These are phyloP conservation scores for Brienomyrus brachyistius DNA, from an alignment of 2,113 vertebrate genomes.

Conservation along the genomic window DNA sequence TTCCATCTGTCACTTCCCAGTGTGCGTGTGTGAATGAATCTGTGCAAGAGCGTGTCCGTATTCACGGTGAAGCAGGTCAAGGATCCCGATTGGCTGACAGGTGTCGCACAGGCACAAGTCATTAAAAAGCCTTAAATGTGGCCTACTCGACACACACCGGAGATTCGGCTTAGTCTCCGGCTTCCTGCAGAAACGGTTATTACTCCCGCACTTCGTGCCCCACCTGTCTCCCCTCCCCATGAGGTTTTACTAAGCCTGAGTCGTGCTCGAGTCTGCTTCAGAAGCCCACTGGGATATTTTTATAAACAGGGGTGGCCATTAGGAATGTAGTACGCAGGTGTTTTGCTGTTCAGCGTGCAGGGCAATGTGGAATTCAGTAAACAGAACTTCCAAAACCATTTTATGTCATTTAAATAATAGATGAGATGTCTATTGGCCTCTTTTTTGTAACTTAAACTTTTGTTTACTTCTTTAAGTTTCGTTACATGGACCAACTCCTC, in stretches of 20 bases:
- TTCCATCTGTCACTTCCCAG: slow-evolving; percentile 1
- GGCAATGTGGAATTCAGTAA: slow-evolving; percentile 27
- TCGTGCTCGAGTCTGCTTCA: neutral
- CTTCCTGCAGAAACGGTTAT: neutral
- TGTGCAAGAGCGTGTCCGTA: neutral
- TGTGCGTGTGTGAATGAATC: slow-evolving; percentile 11
- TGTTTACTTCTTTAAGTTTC: neutral
- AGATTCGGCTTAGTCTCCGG: neutral
- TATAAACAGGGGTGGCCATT: slow-evolving; percentile 40
- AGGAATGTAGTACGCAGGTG: slow-evolving; percentile 58
- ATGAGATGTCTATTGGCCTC: slow-evolving; percentile 32
- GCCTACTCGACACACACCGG: neutral
- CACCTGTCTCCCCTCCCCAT: neutral
- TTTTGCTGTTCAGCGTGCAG: slow-evolving; percentile 32
- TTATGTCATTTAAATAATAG: slow-evolving; percentile 30
- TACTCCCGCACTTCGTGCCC: neutral
- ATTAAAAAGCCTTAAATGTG: neutral
- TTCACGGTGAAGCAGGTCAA: neutral
- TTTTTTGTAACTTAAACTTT: neutral
- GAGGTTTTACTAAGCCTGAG: neutral
- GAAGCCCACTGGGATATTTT: neutral
- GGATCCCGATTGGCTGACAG: neutral
- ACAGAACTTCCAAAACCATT: slow-evolving; percentile 32
- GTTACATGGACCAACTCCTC: neutral
- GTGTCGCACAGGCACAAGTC: neutral